phyloP scores from a whole-genome alignment of 1,140 invertebrate species.

The Hestina assimilis region DNA sequence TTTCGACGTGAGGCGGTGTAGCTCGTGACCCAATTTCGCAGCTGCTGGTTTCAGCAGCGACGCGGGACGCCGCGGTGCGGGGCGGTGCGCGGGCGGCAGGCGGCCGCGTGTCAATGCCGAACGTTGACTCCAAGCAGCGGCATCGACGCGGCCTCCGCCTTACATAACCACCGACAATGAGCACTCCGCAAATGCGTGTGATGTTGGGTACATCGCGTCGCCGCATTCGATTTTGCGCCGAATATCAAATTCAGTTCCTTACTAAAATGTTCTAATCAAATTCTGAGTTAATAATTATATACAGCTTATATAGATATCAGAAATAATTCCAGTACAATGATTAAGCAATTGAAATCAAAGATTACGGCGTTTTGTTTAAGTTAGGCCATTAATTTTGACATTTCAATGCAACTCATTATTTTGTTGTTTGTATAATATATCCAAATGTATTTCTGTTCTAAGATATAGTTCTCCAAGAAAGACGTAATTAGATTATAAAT shows the following conservation, averaged over 20 bases:
- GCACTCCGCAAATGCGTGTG: conserved; percentile 61
- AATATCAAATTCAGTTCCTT: conserved; percentile 21
- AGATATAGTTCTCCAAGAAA: background rate
- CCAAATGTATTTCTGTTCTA: background rate
- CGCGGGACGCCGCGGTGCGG: conserved; percentile 41
- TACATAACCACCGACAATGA: conserved; percentile 76
- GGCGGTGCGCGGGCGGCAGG: conserved; percentile 36
- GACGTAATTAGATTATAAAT: background rate
- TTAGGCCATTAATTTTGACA: conserved; percentile 25
- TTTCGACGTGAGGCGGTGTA: conserved; percentile 61
- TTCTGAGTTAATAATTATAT: conserved; percentile 2
- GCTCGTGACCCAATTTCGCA: conserved; percentile 76
- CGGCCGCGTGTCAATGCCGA: conserved; percentile 74
- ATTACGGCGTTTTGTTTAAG: conserved; percentile 15
- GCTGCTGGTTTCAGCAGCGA: conserved; percentile 74
- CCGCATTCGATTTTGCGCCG: conserved; percentile 29
- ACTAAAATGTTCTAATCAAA: conserved; percentile 4
- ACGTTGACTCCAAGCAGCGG: conserved; percentile 72
- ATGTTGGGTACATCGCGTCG: conserved; percentile 61
- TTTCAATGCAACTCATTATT: conserved; percentile 27
- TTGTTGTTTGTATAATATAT: too few relatives aligned
- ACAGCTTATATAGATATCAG: conserved; percentile 17
- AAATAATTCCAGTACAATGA: conserved; percentile 14
- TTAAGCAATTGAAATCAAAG: conserved; percentile 22
- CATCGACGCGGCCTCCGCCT: conserved; percentile 73